A percentile compares a stretch with the other conserved stretches of the same genome.
Conservation (phyloP, 2,113 vertebrate species). For the Nycticryphes semicollaris region DNA sequence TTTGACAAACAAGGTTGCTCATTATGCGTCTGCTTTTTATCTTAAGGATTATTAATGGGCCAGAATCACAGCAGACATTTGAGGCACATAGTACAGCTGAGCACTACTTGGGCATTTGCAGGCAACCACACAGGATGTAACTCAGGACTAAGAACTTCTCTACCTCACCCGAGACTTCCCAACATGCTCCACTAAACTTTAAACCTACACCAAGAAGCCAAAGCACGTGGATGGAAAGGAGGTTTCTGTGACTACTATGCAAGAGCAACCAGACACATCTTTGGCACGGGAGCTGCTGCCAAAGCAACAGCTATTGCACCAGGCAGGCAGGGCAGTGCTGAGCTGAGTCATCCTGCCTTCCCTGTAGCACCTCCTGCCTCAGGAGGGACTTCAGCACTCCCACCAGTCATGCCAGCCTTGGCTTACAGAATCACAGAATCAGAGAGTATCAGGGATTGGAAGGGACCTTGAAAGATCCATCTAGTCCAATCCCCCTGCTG, state of each 20-base stretch:
- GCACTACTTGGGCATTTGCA: background rate
- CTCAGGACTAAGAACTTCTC: background rate
- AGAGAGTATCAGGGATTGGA: too few relatives aligned
- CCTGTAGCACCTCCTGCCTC: background rate
- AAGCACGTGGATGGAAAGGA: fast-evolving
- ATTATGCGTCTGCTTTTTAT: background rate
- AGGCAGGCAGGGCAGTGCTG: background rate
- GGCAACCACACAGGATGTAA: background rate
- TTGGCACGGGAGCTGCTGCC: fast-evolving
- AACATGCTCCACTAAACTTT: background rate
- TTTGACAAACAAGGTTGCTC: background rate
- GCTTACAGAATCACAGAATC: too few relatives aligned
- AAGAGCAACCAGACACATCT: background rate
- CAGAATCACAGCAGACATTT: background rate
- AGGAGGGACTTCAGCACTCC: background rate
- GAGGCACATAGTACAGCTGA: background rate
- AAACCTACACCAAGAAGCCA: background rate
- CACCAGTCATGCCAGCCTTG: background rate
- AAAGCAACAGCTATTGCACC: background rate
- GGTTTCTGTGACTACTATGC: fast-evolving
- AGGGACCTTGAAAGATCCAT: too few relatives aligned
- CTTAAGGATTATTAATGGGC: background rate
- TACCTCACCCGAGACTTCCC: background rate
- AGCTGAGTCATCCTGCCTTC: background rate
- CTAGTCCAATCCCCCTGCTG: too few relatives aligned